Base-by-base conservation (phyloP, 2,797 vertebrate genomes). In the Pseudocheirus occidentalis region DNA sequence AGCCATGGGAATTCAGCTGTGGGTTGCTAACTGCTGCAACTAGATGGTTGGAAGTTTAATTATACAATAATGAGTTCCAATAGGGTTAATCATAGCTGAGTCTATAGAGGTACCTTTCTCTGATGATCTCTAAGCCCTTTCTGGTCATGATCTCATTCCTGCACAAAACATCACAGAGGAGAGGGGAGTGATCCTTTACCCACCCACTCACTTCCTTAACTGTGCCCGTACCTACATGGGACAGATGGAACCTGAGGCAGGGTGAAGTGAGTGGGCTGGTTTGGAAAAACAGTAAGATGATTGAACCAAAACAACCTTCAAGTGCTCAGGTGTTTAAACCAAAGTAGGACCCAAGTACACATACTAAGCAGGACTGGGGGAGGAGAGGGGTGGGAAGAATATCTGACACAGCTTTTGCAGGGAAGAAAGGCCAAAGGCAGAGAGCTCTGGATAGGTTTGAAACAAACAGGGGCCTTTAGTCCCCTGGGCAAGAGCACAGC, bases 1-100 rank as follows among this genome's bases (percentile, higher is more conserved):
- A 95, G 59, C 90, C 96, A 96, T 97, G 97, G 97, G 97, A 98
- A 97, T 94, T 73, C 57, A 93, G 89, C 96, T 96, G 97, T 97
- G 95, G 97, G 96, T 81, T 97, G 95, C 96, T 94, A 73, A 24
- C n/a, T 46, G 40, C n/a, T 40, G 40, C 66, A 92, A 73, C 55
- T n/a, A 54, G 93, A 92, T 90, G 5, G 53, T 92, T 91, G 96
- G 97, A 13, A n/a, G 55, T 91, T 57, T 94, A 96, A 92, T 97
- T 95, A 97, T 95, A 93, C 90, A 40, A 91, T 0, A 62, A 27
- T 93, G 81, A 92, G 95, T 96, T 96, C 97, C 96, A 97, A 0
- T 93, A 92, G 54, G 62, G 94, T 97, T 97, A 96, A 97, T 97
- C 97, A 97, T 56, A 81, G 95, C 94, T 73, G 92, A 40, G 0